A percentile compares a stretch with the other conserved stretches of the same genome.
phyloP scores from a whole-genome alignment of 1,140 invertebrate genomes.

The Drosophila persimilis region DNA sequence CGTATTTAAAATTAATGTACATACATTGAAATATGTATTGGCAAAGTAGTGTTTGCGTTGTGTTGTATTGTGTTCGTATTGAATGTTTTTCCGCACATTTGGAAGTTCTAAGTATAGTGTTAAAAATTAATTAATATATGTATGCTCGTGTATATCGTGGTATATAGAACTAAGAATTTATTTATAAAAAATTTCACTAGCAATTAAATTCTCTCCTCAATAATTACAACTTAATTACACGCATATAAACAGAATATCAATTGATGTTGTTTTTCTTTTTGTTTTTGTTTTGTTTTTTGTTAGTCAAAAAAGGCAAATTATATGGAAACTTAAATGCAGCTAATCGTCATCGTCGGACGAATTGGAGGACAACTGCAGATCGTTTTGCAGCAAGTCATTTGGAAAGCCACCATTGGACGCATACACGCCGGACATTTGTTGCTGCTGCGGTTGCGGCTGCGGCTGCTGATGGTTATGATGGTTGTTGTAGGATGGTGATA shows the following conservation, averaged over 20 bases:
- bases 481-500: conserved; percentile 40
- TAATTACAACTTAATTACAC: conserved; percentile 72
- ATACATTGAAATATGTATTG: conserved; percentile 65
- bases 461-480: conserved; percentile 64
- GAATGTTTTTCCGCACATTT: conserved; percentile 68
- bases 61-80: conserved; percentile 24
- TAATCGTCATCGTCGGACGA: conserved; percentile 81
- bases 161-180: conserved; percentile 63
- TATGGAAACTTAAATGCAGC: conserved; percentile 30
- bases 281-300: conserved; percentile 38
- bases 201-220: conserved; percentile 76
- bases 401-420: conserved; percentile 83
- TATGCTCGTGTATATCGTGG: conserved; percentile 26
- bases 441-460: conserved; percentile 50
- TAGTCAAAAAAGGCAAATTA: conserved; percentile 43
- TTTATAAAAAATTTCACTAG: conserved; percentile 80
- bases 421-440: conserved; percentile 68
- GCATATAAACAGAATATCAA: conserved; percentile 69
- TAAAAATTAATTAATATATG: conserved; percentile 68
- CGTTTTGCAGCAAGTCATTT: conserved; percentile 86
- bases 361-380: conserved; percentile 86
- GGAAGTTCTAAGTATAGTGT: conserved; percentile 46
- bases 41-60: conserved; percentile 46
- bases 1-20: conserved; percentile 51
- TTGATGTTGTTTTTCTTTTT: conserved; percentile 20